Evolutionary conservation across 53 echinoderm and acorn worm species (phyloP), one percentile per base, ranked within the genome.

Genomic region (Mesocentrotus franciscanus): DNA sequence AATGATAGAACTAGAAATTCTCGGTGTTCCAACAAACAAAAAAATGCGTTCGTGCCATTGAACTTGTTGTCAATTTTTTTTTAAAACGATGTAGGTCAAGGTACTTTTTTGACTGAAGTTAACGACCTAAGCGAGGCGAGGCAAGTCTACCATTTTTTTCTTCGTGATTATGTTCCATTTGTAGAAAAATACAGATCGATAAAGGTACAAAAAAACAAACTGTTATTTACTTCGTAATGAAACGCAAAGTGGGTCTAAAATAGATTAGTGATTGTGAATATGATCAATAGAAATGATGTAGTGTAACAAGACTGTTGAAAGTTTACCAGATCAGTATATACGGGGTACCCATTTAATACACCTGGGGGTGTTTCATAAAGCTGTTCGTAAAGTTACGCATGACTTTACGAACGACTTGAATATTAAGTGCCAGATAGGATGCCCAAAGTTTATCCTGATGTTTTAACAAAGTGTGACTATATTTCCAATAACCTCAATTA

Each of bases 101-200:
- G 81, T 42, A 81, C 42, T 81, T 81, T 78, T 81, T 81, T 39
- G 81, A 42, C 39, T 81, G 39, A 76, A 22, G 81, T 81, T 81
- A 81, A 81, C 36, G 42, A 81, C 42, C 81, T 81, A 33, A 36
- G 1, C 81, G 42, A 20, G 5, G 64, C 17, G 64, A 64, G 81
- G 36, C 36, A 81, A 39, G 20, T 18, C 42, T 42, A 15, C 20
- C 22, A 81, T 42, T 20, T 81, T 9, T 81, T 78, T 8, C 81
- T 42, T 42, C 12, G 36, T 42, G 20, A 36, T 17, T 16, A 81
- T 81, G 81, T 42, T 42, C 22, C 42, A 8, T 20, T 42, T 20
- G 8, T 39, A 74, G 81, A 36, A 39, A 49, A 39, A 36, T 18
- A 42, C 81, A 81, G 15, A 81, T 42, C 81, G 20, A 79, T 39